Evolutionary conservation across 2,113 vertebrate genomes (phyloP), one percentile per base, ranked within the genome.

Genomic region (Diphyllodes magnificus): DNA sequence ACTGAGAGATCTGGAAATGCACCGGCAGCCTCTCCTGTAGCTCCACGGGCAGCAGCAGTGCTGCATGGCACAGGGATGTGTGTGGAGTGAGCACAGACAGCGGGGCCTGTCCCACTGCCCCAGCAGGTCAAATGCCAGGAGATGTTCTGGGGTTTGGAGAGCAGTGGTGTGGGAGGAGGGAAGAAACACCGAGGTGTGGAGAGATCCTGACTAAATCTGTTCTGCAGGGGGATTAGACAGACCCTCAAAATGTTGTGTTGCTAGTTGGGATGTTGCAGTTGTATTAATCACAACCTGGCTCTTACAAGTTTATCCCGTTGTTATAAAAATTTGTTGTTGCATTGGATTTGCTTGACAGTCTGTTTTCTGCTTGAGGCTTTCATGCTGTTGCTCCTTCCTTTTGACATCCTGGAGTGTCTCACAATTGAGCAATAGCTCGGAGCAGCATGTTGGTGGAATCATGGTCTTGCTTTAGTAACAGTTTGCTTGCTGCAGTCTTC

Each of bases 381-480:
- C 56, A 7, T 81, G 88, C 94, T 95, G 87, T 82, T 95, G 68
- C 80, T 88, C 79, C 90, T 93, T 92, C 87, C 76, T 77, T 92
- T 83, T 85, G 92, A 87, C 51, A 14, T 94, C 87, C 79, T 70
- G 68, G 85, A 80, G 93, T 18, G 87, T 90, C 86, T 94, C 93
- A 70, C 85, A 96, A 88, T 83, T 96, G 95, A 96, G 96, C 93
- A 96, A 81, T 95, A 83, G 90, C 82, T 93, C 60, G 9, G 88
- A 94, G 92, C 95, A 81, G 87, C 47, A 3, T 60, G 90, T 78
- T 95, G 81, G 95, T 77, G 79, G 95, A 96, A 88, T 81, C 77
- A 70, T 19, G 82, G 92, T 7, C 59, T 91, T 39, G 86, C 88
- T 95, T 94, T 75, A 73, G 75, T 95, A 95, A 91, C 59, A 64